These are phyloP conservation scores for Formica selysi DNA, from an alignment of 1,140 invertebrate species.

Conservation along the genomic window DNA sequence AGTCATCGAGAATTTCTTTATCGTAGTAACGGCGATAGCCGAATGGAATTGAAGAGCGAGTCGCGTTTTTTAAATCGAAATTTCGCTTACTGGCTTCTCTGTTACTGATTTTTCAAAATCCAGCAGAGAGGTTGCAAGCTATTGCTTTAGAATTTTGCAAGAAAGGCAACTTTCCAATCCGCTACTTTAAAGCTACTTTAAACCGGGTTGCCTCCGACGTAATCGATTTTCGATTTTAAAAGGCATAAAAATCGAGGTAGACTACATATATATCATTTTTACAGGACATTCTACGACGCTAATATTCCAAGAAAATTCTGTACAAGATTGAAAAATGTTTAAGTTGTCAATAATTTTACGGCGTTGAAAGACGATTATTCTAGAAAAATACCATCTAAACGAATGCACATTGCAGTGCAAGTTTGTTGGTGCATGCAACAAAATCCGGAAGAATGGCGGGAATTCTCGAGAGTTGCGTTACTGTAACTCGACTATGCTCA, in stretches of 20 bases:
- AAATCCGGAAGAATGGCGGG: conserved; percentile 31
- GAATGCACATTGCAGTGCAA: background rate
- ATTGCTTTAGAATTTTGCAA: background rate
- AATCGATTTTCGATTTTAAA: conserved; percentile 37
- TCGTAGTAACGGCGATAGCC: background rate
- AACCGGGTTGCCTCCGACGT: background rate
- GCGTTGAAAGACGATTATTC: conserved; percentile 28
- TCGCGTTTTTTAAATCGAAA: conserved; percentile 12
- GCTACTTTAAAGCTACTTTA: conserved; percentile 10
- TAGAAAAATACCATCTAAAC: background rate
- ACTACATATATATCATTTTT: background rate
- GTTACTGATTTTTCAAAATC: background rate
- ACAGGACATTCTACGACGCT: background rate
- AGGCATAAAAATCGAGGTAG: background rate
- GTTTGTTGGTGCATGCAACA: background rate
- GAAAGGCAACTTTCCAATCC: background rate
- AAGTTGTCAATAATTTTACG: conserved; percentile 12
- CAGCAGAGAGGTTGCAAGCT: background rate
- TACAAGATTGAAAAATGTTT: background rate
- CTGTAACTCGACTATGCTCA: conserved; percentile 9
- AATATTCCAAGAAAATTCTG: background rate
- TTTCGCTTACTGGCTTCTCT: conserved; percentile 15
- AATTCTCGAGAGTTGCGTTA: conserved; percentile 36
- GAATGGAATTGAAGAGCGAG: background rate
- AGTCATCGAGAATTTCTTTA: conserved; percentile 35